Conservation (phyloP, 1,140 invertebrate genomes). For the Nylanderia fulva region DNA sequence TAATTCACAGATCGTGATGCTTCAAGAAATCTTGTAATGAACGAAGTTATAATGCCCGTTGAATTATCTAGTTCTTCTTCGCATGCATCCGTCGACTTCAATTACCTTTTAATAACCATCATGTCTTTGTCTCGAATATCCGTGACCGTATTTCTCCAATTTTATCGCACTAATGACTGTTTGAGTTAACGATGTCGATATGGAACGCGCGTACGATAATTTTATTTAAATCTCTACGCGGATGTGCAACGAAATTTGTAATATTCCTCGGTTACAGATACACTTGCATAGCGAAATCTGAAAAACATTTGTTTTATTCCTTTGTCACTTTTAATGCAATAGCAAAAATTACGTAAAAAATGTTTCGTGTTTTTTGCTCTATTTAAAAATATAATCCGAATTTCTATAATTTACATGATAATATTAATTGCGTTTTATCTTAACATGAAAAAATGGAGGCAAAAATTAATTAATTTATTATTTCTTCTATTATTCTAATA, state of each 20-base stretch:
- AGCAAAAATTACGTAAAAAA: neutral
- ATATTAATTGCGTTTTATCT: neutral
- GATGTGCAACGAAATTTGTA: slow-evolving; percentile 13
- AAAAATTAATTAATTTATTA: neutral
- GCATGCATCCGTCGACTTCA: slow-evolving; percentile 45
- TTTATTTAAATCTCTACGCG: slow-evolving; percentile 21
- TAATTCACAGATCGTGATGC: slow-evolving; percentile 27
- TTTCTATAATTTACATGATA: neutral
- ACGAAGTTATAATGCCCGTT: slow-evolving; percentile 38
- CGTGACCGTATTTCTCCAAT: slow-evolving; percentile 46
- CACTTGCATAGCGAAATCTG: neutral
- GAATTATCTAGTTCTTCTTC: slow-evolving; percentile 39
- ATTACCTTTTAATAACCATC: slow-evolving; percentile 69
- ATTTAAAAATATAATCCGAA: slow-evolving; percentile 20
- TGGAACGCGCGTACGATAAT: neutral
- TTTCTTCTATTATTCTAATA: neutral
- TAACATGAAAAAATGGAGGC: neutral
- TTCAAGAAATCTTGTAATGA: slow-evolving; percentile 59
- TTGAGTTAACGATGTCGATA: slow-evolving; percentile 55
- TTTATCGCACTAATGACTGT: slow-evolving; percentile 60
- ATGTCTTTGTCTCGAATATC: slow-evolving; percentile 35
- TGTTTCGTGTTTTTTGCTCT: neutral
- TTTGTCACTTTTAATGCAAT: neutral
- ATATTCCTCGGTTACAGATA: neutral
- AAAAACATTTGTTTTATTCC: neutral